phyloP scores from a whole-genome alignment of 1,140 invertebrate genomes.

The Probaryconus sp. region DNA sequence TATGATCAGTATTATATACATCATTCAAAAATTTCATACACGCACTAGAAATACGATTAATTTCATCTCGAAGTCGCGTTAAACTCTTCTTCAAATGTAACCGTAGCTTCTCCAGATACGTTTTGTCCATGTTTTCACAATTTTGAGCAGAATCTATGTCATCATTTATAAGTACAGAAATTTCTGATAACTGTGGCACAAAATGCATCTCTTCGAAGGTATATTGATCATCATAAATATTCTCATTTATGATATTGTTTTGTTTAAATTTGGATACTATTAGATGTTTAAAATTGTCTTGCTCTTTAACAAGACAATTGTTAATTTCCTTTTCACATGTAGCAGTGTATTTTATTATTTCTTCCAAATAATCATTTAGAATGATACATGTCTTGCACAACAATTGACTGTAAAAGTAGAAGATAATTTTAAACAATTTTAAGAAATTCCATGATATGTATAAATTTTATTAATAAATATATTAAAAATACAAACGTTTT shows the following conservation, averaged over 20 bases:
- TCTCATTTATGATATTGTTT: background rate
- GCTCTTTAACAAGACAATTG: conserved; percentile 79
- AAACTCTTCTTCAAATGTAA: conserved; percentile 82
- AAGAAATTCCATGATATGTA: no score
- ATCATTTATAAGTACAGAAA: conserved; percentile 81
- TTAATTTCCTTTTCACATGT: conserved; percentile 88
- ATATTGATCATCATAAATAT: conserved; percentile 20
- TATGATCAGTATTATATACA: conserved; percentile 48
- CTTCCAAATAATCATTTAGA: conserved; percentile 81
- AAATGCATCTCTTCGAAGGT: conserved; percentile 82
- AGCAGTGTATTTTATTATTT: conserved; percentile 84
- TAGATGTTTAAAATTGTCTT: conserved; percentile 52
- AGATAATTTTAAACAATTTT: conserved; percentile 25
- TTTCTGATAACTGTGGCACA: conserved; percentile 82
- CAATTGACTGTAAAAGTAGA: conserved; percentile 78
- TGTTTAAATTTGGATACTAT: conserved; percentile 33
- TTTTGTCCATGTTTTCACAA: conserved; percentile 72
- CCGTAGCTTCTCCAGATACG: conserved; percentile 81
- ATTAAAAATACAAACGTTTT: conserved; percentile 67
- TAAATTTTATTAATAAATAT: conserved; percentile 21
- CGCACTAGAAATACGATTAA: conserved; percentile 82
- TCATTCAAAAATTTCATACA: conserved; percentile 72
- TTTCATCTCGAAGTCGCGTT: conserved; percentile 82
- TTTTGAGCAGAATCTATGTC: conserved; percentile 70
- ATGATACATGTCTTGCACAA: conserved; percentile 79